Evolutionary conservation across 2,888 invertebrate species (phyloP).

Genomic region (Tetragonula carbonaria): DNA sequence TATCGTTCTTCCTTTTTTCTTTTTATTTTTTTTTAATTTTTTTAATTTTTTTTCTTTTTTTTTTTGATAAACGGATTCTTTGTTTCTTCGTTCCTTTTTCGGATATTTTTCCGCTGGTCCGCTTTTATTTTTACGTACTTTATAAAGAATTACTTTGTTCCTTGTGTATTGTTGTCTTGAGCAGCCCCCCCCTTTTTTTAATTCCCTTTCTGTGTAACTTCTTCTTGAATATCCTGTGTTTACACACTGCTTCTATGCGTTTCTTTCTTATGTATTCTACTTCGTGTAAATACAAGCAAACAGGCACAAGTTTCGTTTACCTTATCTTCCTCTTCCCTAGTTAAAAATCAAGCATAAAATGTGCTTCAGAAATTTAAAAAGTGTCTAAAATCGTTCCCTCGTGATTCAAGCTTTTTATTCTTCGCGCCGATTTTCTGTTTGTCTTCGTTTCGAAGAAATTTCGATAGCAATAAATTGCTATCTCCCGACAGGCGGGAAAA

Average conservation of each 20-base stretch:
- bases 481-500: not conserved
- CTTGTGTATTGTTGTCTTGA: not conserved
- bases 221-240: conserved; percentile 5
- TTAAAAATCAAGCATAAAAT: not conserved
- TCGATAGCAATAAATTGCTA: not conserved
- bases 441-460: not conserved
- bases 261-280: not conserved
- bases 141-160: not conserved
- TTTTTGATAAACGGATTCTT: not conserved
- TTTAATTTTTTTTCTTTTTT: not conserved
- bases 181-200: not conserved
- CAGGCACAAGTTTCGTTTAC: not conserved
- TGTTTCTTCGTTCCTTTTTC: not conserved
- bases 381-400: too few species aligned
- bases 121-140: not conserved
- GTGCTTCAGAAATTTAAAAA: not conserved
- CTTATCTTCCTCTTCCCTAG: not conserved
- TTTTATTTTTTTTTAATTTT: not conserved
- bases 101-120: not conserved
- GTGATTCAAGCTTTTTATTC: not conserved
- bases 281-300: not conserved
- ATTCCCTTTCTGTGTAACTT: not conserved
- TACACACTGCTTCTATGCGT: not conserved
- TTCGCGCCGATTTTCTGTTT: too few species aligned
- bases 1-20: not conserved